Percentiles rank a stretch among this genome's conserved stretches.
Evolutionary conservation across 2,888 invertebrate genomes (phyloP).

Genomic region (Scaptomyza reducta): DNA sequence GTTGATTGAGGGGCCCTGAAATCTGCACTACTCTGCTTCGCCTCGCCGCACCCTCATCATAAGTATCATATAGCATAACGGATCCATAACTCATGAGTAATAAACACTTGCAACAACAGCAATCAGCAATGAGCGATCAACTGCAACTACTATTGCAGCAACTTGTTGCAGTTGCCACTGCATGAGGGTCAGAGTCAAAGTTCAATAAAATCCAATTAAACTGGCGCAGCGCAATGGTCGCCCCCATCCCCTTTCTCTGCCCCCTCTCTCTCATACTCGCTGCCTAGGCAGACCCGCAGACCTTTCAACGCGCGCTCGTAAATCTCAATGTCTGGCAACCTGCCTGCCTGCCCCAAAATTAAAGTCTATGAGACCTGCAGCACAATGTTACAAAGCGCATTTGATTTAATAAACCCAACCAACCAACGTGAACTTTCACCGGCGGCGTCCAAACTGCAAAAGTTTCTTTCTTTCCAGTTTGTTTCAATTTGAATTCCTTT

Average conservation of each 20-base stretch:
- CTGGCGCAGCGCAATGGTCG: conserved; percentile 39
- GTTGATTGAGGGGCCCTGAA: conserved; percentile 58
- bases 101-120: conserved; percentile 26
- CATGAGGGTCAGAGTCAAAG: conserved; percentile 79
- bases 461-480: background rate
- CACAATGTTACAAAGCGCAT: conserved; percentile 41
- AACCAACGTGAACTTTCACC: conserved; percentile 67
- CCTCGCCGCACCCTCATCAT: conserved; percentile 48
- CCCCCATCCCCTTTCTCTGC: background rate
- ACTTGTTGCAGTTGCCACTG: conserved; percentile 58
- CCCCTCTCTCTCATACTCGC: background rate
- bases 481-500: conserved; percentile 28
- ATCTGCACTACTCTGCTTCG: too few relatives aligned
- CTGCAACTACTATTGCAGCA: conserved; percentile 20
- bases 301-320: conserved; percentile 63
- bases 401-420: conserved; percentile 64
- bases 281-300: conserved; percentile 61
- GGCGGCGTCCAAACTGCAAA: conserved; percentile 9
- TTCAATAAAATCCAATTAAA: conserved; percentile 81
- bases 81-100: conserved; percentile 51
- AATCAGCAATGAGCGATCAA: conserved; percentile 26
- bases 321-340: conserved; percentile 65
- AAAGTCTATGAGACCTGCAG: conserved; percentile 27
- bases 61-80: conserved; percentile 24
- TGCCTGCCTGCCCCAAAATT: conserved; percentile 40